phyloP scores from a whole-genome alignment of 2,113 vertebrate species.

The Calonectris borealis region DNA sequence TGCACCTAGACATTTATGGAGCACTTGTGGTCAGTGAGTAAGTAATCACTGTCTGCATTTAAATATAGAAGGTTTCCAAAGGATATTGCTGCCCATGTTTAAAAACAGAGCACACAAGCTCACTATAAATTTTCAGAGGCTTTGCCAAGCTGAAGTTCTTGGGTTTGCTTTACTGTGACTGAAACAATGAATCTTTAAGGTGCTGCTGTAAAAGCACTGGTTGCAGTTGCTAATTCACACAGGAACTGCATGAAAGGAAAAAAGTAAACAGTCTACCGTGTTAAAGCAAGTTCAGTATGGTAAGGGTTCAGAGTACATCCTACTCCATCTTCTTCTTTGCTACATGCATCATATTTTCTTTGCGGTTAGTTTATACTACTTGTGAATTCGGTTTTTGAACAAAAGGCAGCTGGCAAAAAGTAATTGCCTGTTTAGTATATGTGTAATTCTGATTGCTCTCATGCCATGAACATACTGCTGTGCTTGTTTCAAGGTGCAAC shows the following conservation, averaged over 20 bases:
- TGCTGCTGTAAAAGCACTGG: not conserved
- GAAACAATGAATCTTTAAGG: constrained; percentile 6
- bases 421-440: not conserved
- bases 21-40: not conserved
- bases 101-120: constrained; percentile 14
- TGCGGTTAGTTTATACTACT: not conserved
- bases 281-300: not conserved
- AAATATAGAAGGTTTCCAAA: not conserved
- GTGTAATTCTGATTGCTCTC: not conserved
- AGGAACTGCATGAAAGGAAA: not conserved
- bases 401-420: not conserved
- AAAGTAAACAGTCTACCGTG: not conserved
- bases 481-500: not conserved
- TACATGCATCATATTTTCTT: not conserved
- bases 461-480: not conserved
- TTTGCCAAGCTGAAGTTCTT: constrained; percentile 1
- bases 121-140: not conserved
- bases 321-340: not conserved
- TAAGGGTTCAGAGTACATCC: not conserved
- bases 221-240: not conserved
- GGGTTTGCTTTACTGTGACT: not conserved
- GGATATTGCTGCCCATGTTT: not conserved
- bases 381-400: not conserved
- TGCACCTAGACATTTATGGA: not conserved
- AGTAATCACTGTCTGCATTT: not conserved